phyloP scores from a whole-genome alignment of 1,140 invertebrate genomes.

The Adelges cooleyi region DNA sequence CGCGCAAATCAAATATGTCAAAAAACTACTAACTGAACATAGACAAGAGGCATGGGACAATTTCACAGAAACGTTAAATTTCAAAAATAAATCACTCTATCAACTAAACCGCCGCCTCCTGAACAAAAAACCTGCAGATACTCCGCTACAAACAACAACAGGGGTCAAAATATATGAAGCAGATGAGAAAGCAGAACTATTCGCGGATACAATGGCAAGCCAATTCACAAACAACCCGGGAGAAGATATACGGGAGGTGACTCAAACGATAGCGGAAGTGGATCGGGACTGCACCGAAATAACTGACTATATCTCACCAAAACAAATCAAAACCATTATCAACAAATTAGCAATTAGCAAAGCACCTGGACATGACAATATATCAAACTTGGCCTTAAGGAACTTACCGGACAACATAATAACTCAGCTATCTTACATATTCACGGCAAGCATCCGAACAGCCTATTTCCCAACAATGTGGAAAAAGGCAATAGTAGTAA shows the following conservation, averaged over 20 bases:
- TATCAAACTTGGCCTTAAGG: not conserved
- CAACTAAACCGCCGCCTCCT: not conserved
- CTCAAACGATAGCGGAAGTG: not conserved
- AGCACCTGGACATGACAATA: not conserved
- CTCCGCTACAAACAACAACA: not conserved
- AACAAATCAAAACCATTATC: not conserved
- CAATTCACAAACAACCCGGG: not conserved
- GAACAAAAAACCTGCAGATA: not conserved
- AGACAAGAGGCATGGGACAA: not conserved
- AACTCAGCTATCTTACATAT: not conserved
- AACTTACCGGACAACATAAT: not conserved
- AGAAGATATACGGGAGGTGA: not conserved
- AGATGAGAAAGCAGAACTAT: not conserved
- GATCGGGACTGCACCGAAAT: not conserved
- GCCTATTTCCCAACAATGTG: conserved; percentile 30
- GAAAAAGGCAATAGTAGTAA: conserved; percentile 37
- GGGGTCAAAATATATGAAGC: not conserved
- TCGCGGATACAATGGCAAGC: not conserved
- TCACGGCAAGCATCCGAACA: not conserved
- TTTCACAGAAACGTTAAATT: not conserved
- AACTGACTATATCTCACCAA: not conserved
- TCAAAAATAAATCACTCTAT: not conserved
- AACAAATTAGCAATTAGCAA: not conserved
- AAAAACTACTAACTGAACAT: too few species aligned
- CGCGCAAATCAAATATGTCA: too few species aligned